These are phyloP conservation scores for Pangasius larnaudii DNA, from an alignment of 2,797 vertebrate species.

Conservation along the genomic window DNA sequence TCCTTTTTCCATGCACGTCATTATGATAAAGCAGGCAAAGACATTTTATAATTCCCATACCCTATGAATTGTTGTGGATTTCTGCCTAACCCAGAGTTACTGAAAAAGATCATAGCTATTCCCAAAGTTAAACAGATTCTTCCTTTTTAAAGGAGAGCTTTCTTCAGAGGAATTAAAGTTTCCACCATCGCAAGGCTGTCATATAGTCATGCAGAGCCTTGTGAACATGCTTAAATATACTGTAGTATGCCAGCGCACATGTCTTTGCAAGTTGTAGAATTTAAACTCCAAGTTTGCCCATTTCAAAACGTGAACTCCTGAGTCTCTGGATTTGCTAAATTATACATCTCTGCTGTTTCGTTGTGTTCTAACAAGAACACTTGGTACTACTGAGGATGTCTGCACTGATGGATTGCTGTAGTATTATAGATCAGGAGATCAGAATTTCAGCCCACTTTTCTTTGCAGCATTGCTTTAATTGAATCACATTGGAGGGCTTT, in stretches of 20 bases:
- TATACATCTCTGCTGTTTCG: neutral
- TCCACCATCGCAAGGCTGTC: neutral
- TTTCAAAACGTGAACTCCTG: neutral
- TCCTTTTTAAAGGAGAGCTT: neutral
- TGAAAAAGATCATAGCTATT: neutral
- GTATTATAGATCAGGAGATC: neutral
- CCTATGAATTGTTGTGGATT: neutral
- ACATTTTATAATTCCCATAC: neutral
- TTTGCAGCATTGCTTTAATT: neutral
- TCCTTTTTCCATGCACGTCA: neutral
- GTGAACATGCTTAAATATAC: neutral
- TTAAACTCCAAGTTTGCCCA: neutral
- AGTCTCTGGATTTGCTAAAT: neutral
- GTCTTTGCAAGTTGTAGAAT: neutral
- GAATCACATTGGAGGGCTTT: too few relatives aligned
- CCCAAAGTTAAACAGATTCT: neutral
- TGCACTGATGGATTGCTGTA: neutral
- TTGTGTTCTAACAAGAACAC: neutral
- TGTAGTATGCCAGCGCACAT: neutral
- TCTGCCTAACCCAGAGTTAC: neutral
- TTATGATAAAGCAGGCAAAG: neutral
- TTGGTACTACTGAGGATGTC: neutral
- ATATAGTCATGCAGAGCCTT: neutral
- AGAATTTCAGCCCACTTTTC: neutral
- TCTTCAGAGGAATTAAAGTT: neutral